Evolutionary conservation across 2,113 vertebrate genomes (phyloP).

Genomic region (Emydocephalus ijimae): DNA sequence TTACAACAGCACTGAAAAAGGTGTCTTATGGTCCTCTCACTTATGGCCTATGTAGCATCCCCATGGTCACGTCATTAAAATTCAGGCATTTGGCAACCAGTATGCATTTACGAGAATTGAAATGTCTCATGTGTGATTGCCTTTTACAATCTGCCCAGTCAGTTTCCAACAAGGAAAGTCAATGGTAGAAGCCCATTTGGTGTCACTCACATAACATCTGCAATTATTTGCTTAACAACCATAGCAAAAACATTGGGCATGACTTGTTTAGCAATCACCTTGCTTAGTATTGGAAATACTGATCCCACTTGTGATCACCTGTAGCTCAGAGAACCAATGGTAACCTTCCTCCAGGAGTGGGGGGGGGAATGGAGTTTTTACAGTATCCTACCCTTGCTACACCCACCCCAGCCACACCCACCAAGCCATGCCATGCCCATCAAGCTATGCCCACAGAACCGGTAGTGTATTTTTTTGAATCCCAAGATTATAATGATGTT

Average conservation of each 20-base stretch:
- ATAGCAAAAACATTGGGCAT: not conserved
- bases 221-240: not conserved
- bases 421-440: too few relatives aligned
- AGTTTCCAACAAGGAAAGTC: not conserved
- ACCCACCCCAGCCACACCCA: too few relatives aligned
- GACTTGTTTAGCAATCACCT: not conserved
- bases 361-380: too few relatives aligned
- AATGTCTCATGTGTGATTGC: not conserved
- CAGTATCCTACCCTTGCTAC: too few relatives aligned
- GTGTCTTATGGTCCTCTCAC: not conserved
- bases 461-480: too few relatives aligned
- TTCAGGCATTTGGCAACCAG: not conserved
- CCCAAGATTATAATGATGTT: not conserved
- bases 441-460: too few relatives aligned
- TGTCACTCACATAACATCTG: not conserved
- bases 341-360: too few relatives aligned
- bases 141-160: not conserved
- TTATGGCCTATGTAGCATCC: not conserved
- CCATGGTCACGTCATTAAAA: not conserved
- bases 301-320: not conserved
- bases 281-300: not conserved
- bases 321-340: too few relatives aligned
- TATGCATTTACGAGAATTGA: not conserved
- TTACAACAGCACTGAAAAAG: not conserved
- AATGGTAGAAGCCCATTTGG: not conserved